Evolutionary conservation across 1,140 invertebrate species (phyloP).

Genomic region (Drosophila malerkotliana): DNA sequence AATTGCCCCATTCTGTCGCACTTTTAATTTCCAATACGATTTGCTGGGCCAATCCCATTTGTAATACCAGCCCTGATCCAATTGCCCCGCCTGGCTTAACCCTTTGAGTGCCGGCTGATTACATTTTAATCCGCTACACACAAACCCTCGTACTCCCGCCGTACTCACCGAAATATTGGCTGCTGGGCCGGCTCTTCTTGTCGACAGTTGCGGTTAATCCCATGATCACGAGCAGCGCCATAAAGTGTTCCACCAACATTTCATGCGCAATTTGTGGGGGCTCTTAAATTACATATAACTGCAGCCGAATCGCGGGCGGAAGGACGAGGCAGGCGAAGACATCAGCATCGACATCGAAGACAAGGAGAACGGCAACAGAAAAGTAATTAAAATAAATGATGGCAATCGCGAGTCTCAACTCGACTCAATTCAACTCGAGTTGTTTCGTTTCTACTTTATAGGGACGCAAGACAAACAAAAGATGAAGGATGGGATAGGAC

Average conservation of each 20-base stretch:
- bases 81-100: slow-evolving; percentile 27
- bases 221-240: slow-evolving; percentile 83
- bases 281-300: slow-evolving; percentile 74
- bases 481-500: not conserved
- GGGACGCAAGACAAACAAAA: slow-evolving; percentile 1
- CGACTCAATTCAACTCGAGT: slow-evolving; percentile 27
- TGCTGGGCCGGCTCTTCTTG: slow-evolving; percentile 63
- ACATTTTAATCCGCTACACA: slow-evolving; percentile 40
- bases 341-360: not conserved
- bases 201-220: slow-evolving; percentile 83
- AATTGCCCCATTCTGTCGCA: slow-evolving; percentile 6
- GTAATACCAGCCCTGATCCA: slow-evolving; percentile 29
- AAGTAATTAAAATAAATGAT: slow-evolving; percentile 82
- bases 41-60: slow-evolving; percentile 9
- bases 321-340: slow-evolving; percentile 5
- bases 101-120: slow-evolving; percentile 35
- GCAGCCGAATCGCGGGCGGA: slow-evolving; percentile 35
- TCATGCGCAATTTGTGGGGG: slow-evolving; percentile 82
- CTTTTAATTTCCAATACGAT: slow-evolving; percentile 12
- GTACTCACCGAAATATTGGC: slow-evolving; percentile 74
- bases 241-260: slow-evolving; percentile 84
- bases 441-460: not conserved
- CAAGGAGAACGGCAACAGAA: slow-evolving; percentile 48
- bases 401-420: slow-evolving; percentile 62
- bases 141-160: not conserved